Conservation (phyloP, 2,797 vertebrate species). For the Cheirogaleus major region DNA sequence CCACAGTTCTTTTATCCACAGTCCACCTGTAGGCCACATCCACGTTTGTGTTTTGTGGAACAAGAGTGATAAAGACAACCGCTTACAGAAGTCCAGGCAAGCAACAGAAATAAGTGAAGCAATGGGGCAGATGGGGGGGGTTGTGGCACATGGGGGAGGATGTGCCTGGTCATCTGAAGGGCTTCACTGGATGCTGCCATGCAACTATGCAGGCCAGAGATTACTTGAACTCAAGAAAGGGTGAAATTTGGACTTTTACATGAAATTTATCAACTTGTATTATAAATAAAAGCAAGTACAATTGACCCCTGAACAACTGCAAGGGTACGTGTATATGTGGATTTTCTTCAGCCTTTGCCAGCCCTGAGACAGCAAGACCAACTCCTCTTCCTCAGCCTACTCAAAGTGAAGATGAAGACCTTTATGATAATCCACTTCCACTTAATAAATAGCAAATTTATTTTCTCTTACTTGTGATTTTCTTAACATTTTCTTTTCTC, state of each 20-base stretch:
- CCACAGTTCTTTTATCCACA: background rate
- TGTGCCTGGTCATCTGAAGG: accelerated
- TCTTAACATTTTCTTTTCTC: background rate
- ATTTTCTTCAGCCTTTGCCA: background rate
- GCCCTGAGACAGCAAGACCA: background rate
- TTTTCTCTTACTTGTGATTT: background rate
- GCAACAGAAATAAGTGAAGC: background rate
- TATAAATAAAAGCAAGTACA: background rate
- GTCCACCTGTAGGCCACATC: background rate
- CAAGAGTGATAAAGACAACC: background rate
- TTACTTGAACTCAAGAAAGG: background rate
- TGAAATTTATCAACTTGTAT: background rate
- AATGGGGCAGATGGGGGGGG: background rate
- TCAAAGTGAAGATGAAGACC: background rate
- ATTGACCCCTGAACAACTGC: background rate
- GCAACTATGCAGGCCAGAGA: background rate
- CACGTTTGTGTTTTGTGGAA: background rate
- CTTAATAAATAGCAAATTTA: background rate
- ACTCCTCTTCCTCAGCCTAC: background rate
- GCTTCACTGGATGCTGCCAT: background rate
- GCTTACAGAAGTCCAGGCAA: background rate
- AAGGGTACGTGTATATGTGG: background rate
- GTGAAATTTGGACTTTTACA: background rate
- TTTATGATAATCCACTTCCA: background rate
- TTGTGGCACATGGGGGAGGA: no score